Evolutionary conservation across 2,888 invertebrate genomes (phyloP), one percentile per base, ranked within the genome.

Genomic region (Proisotoma minuta): DNA sequence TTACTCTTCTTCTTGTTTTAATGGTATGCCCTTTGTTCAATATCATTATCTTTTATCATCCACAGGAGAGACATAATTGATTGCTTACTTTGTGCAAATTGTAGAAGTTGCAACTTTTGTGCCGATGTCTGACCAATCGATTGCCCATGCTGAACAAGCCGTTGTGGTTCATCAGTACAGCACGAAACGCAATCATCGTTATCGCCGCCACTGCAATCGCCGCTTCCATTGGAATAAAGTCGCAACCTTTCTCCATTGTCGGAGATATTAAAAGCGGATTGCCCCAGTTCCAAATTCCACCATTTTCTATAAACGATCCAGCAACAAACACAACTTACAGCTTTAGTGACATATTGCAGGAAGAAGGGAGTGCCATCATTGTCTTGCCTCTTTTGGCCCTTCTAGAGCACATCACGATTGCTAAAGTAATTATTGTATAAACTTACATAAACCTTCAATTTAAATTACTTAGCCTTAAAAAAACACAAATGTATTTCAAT

Each of bases 391-490:
- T 96, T 29, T 86, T 95, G 23, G 20, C 89, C 20, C 81, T 95
- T 39, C 84, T 96, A 78, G 95, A 95, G 78, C 89, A 90, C 75
- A 90, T 95, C 72, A 90, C 95, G 22, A 91, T 95, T 74, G 94
- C 92, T 79, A 95, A 94, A 28, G 52, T 52, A 28, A 28, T 8
- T 18, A 8, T 10, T 8, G 34, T 34, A 10, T 34, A 15, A 10
- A 81, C 22, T 49, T 8, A 49, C 20, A 23, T 49, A 49, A 3
- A n/a, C n/a, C n/a, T n/a, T n/a, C n/a, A n/a, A n/a, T n/a, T n/a
- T n/a, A n/a, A n/a, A n/a, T n/a, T n/a, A n/a, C n/a, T n/a, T n/a
- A n/a, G n/a, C n/a, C n/a, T n/a, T n/a, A n/a, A n/a, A n/a, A n/a
- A n/a, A n/a, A n/a, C n/a, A n/a, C n/a, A n/a, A n/a, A n/a, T n/a